Evolutionary conservation across 2,113 vertebrate genomes (phyloP).

Genomic region (Orthonyx spaldingii): DNA sequence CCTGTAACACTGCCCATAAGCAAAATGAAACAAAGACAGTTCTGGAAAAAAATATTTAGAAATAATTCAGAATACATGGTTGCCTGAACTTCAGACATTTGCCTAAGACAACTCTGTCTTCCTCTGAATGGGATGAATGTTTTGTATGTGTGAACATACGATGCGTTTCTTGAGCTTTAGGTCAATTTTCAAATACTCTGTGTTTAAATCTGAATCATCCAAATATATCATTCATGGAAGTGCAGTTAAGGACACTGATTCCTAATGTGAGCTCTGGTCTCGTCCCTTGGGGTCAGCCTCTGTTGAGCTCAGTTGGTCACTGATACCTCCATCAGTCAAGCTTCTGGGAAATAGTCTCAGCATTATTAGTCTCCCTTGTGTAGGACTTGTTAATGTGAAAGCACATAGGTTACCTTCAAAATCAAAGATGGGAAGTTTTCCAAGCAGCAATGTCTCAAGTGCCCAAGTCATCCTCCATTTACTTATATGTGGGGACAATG

Average conservation of each 20-base stretch:
- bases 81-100: neutral
- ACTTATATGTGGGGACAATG: neutral
- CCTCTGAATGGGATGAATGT: neutral
- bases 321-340: neutral
- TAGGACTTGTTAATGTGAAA: neutral
- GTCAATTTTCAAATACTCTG: neutral
- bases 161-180: neutral
- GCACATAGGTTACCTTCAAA: neutral
- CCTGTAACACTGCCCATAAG: neutral
- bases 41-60: neutral
- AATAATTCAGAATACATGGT: neutral
- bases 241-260: neutral
- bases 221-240: neutral
- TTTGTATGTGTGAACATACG: neutral
- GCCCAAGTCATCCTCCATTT: neutral
- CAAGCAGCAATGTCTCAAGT: neutral
- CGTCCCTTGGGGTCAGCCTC: neutral
- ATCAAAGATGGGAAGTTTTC: neutral
- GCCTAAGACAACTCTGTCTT: neutral
- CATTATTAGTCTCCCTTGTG: neutral
- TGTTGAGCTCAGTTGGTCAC: neutral
- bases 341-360: neutral
- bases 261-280: neutral
- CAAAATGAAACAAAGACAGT: neutral
- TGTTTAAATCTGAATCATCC: neutral